A percentile compares a stretch with the other conserved stretches of the same genome.
Conservation (phyloP, 2,797 vertebrate genomes). For the Hemitrygon akajei region DNA sequence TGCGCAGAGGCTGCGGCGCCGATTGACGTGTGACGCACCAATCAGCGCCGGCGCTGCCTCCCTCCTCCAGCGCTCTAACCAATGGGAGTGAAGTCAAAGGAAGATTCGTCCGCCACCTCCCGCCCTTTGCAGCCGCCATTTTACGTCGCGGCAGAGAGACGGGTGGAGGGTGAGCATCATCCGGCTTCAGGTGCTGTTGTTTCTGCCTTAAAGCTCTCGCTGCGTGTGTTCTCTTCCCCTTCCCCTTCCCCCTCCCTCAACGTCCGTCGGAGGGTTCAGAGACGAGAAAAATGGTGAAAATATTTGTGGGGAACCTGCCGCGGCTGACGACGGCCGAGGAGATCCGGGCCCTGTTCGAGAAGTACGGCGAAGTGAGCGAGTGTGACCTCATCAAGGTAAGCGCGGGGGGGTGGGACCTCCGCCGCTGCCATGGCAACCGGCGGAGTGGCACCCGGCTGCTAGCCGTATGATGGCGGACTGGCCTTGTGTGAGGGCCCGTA, state of each 20-base stretch:
- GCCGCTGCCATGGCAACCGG: background rate
- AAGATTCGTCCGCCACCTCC: no score
- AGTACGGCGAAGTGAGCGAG: constrained; percentile 65
- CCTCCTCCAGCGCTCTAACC: background rate
- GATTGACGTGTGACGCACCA: background rate
- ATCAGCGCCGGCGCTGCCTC: background rate
- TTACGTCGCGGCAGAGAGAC: background rate
- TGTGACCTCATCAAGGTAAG: constrained; percentile 64
- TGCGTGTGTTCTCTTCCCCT: no score
- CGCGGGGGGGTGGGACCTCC: background rate
- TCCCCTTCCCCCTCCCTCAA: no score
- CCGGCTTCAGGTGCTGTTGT: background rate
- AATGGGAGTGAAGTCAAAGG: background rate
- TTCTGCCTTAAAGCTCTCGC: no score
- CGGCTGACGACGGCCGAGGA: constrained; percentile 61
- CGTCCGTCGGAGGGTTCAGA: background rate
- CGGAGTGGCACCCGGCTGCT: background rate
- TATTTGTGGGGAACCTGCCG: constrained; percentile 71
- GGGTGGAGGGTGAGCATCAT: background rate
- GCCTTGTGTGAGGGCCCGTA: no score
- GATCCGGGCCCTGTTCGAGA: constrained; percentile 59
- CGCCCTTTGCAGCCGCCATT: background rate
- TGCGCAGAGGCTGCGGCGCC: background rate
- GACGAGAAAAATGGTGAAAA: constrained; percentile 64
- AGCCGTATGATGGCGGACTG: no score